Base-by-base conservation (phyloP, 1,140 invertebrate genomes). In the Dysdera silvatica region DNA sequence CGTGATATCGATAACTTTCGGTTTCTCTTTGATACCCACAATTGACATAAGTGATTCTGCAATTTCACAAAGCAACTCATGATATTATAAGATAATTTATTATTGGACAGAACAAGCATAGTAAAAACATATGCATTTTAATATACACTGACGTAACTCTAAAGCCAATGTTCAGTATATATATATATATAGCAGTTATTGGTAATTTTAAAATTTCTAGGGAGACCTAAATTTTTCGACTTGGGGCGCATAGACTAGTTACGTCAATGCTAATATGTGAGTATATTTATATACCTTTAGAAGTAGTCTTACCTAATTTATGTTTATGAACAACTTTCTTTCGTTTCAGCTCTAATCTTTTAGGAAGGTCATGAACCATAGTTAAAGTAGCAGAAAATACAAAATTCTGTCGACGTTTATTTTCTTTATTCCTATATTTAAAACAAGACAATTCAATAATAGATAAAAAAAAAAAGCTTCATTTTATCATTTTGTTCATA, bases 331-430 rank as follows among this genome's bases (percentile, higher is more conserved):
- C 71, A 23, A 73, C 57, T 23, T 75, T 69, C 14, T 45, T 61
- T 24, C 57, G 61, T 31, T 65, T 65, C 23, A 54, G 29, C 89
- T 82, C 1, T 62, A 90, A 77, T 75, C 92, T 83, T 31, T 85
- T 75, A 0, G 92, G 91, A 43, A 87, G 78, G 62, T 87, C 85
- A 70, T 95, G 91, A 0, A 92, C 29, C n/a, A 52, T 52, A 1
- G 95, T 94, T 6, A 99, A 79, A 0, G 97, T 99, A 18, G 97
- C 97, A 0, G 96, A 99, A 78, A 98, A 98, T 0, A 99, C 87
- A 77, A 98, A 95, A 70, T 87, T 96, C 77, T 99, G 95, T 23
- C 92, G 78, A 32, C 75, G 81, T 33, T 69, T 67, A 28, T 32
- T 68, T 60, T 80, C 75, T 8, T 80, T 77, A 37, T 79, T 66